phyloP scores from a whole-genome alignment of 2,888 invertebrate species.

The Plagiodera versicolora region DNA sequence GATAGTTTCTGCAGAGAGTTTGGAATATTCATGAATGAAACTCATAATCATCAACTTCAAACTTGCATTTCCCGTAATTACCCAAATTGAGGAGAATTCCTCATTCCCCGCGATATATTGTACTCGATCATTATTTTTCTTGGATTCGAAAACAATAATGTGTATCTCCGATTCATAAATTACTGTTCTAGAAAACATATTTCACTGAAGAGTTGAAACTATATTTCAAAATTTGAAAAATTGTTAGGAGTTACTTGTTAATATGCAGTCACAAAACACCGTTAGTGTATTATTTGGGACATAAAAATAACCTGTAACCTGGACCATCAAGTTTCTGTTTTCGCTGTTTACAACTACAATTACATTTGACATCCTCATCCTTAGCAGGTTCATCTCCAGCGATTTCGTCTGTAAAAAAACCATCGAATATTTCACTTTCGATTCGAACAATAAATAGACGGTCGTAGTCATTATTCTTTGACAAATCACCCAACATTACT shows the following conservation, averaged over 20 bases:
- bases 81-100: too few species aligned
- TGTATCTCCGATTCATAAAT: too few species aligned
- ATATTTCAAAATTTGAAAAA: too few species aligned
- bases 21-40: too few species aligned
- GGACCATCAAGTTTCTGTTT: constrained; percentile 25
- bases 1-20: too few species aligned
- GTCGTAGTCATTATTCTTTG: background rate
- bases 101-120: too few species aligned
- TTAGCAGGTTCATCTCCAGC: constrained; percentile 41
- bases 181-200: too few species aligned
- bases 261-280: background rate
- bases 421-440: background rate
- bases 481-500: background rate
- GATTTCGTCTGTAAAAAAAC: constrained; percentile 36
- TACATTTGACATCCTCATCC: constrained; percentile 35
- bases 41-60: too few species aligned
- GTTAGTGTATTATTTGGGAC: constrained; percentile 30
- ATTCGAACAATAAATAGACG: background rate
- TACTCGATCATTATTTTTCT: too few species aligned
- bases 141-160: too few species aligned
- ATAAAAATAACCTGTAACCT: constrained; percentile 35
- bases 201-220: too few species aligned
- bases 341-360: constrained; percentile 22
- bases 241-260: background rate
- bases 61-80: too few species aligned